Evolutionary conservation across 2,888 invertebrate species (phyloP).

Genomic region (Drosophila helvetica): DNA sequence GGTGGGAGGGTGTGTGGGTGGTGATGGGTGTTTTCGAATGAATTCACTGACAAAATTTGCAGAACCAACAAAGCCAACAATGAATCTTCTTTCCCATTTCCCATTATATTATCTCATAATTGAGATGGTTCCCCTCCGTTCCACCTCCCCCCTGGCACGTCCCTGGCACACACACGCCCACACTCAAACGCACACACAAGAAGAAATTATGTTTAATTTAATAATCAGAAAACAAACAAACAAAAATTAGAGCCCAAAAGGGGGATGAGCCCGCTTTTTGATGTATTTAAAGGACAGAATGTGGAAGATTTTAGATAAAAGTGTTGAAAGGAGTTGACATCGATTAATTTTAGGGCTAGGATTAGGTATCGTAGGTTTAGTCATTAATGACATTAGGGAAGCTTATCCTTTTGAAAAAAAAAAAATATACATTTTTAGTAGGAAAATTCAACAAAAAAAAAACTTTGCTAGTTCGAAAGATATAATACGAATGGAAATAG

Average conservation of each 20-base stretch:
- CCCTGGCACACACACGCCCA: slow-evolving; percentile 3
- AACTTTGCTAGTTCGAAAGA: too few species aligned
- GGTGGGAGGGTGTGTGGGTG: not conserved
- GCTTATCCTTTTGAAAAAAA: too few species aligned
- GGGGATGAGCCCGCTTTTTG: not conserved
- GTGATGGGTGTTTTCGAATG: slow-evolving; percentile 1
- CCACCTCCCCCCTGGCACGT: not conserved
- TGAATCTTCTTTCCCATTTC: slow-evolving; percentile 7
- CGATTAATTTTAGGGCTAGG: not conserved
- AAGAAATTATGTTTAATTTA: slow-evolving; percentile 32
- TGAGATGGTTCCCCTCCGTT: slow-evolving; percentile 3
- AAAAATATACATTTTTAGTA: too few species aligned
- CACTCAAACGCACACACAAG: not conserved
- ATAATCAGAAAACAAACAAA: slow-evolving; percentile 31
- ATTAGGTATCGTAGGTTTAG: too few species aligned
- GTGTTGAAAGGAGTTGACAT: not conserved
- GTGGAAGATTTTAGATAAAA: not conserved
- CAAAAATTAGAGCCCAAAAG: slow-evolving; percentile 6
- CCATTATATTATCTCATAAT: slow-evolving; percentile 20
- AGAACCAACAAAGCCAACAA: slow-evolving; percentile 6
- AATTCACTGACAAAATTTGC: slow-evolving; percentile 3
- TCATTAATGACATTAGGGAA: too few species aligned
- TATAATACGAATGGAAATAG: too few species aligned
- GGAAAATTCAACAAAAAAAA: too few species aligned
- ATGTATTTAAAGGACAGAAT: not conserved